These are phyloP conservation scores for Serripes groenlandicus DNA, from an alignment of 2,888 invertebrate genomes.

Conservation along the genomic window DNA sequence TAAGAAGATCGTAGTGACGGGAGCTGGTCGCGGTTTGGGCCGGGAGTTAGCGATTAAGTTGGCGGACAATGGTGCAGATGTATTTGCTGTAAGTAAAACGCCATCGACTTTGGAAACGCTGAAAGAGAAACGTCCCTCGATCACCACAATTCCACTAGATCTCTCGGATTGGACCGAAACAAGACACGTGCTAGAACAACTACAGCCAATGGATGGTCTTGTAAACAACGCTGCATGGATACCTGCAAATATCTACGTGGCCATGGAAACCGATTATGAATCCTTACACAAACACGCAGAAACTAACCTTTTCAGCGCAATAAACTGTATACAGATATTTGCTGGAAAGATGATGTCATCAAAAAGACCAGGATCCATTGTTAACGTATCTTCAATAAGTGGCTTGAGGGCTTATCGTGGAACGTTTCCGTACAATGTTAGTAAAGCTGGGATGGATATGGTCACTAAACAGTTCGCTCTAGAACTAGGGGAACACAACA, in stretches of 20 bases:
- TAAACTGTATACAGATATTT: slow-evolving; percentile 93
- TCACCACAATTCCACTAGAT: slow-evolving; percentile 89
- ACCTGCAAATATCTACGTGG: not conserved
- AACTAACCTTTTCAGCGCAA: slow-evolving; percentile 93
- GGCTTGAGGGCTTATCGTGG: slow-evolving; percentile 90
- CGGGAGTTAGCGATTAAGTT: slow-evolving; percentile 91
- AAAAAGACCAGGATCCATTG: slow-evolving; percentile 92
- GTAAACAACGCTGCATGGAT: slow-evolving; percentile 95
- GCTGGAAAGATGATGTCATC: slow-evolving; percentile 91
- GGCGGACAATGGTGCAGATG: slow-evolving; percentile 90
- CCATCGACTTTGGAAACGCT: slow-evolving; percentile 90
- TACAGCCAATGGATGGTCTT: slow-evolving; percentile 92
- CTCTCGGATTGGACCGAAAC: slow-evolving; percentile 92
- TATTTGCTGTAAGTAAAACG: slow-evolving; percentile 92
- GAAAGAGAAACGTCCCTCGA: slow-evolving; percentile 81
- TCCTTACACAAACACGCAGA: slow-evolving; percentile 78
- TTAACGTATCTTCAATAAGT: slow-evolving; percentile 94
- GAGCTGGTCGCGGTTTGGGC: slow-evolving; percentile 95
- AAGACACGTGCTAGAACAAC: slow-evolving; percentile 88
- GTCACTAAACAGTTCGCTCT: slow-evolving; percentile 88
- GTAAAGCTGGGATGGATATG: slow-evolving; percentile 95
- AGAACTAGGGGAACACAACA: slow-evolving; percentile 92
- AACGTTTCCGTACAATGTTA: slow-evolving; percentile 92
- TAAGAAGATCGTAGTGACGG: slow-evolving; percentile 89
- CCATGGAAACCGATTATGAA: not conserved